Percentiles rank a stretch among this genome's conserved stretches.
phyloP scores from a whole-genome alignment of 2,113 vertebrate species.

The Eurypyga helias region DNA sequence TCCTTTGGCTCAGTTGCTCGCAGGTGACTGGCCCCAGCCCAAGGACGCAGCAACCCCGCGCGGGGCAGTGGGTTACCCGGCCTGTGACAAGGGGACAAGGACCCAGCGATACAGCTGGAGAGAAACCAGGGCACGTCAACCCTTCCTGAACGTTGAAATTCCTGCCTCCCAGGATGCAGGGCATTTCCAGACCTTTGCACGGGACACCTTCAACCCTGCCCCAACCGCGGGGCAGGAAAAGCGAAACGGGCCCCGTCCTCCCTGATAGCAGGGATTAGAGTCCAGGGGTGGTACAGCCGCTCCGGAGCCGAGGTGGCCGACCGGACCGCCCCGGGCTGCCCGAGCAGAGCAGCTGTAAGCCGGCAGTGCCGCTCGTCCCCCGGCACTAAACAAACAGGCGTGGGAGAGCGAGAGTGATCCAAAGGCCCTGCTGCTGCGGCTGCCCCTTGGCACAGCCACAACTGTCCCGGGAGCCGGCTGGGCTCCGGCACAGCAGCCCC shows the following conservation, averaged over 20 bases:
- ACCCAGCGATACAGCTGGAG: background rate
- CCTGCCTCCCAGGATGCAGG: fast-evolving
- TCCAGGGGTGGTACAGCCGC: background rate
- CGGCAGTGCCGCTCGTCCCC: fast-evolving
- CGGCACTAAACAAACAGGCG: fast-evolving
- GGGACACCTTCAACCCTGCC: fast-evolving
- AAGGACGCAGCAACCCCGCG: fast-evolving
- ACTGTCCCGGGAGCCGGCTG: background rate
- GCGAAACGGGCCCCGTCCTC: background rate
- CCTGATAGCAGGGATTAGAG: background rate
- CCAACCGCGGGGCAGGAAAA: background rate
- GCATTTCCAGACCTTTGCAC: background rate
- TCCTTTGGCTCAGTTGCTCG: background rate
- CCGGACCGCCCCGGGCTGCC: background rate
- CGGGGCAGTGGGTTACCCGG: background rate
- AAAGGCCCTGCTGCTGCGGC: background rate
- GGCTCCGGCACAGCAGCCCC: background rate
- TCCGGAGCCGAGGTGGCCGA: fast-evolving
- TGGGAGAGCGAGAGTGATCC: background rate
- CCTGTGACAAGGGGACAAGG: background rate
- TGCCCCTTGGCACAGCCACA: background rate
- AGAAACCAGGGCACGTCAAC: fast-evolving
- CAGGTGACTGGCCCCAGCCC: fast-evolving
- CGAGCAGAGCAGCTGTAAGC: background rate
- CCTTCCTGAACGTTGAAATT: fast-evolving